Evolutionary conservation across 2,888 invertebrate species (phyloP), one percentile per base, ranked within the genome.

Genomic region (Dusona sp.): DNA sequence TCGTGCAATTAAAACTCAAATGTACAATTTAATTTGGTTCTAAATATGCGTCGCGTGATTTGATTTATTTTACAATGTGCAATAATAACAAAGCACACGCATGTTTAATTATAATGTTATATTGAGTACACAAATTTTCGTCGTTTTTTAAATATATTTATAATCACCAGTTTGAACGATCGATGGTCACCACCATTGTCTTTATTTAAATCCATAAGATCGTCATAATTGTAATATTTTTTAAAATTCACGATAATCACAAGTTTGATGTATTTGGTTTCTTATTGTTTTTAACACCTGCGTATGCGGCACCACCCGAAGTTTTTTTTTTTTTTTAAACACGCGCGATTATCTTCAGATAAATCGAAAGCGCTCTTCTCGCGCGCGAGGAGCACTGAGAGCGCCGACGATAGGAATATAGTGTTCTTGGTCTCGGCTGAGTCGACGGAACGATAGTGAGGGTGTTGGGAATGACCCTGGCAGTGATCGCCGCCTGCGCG

Each of bases 401-500:
- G 82, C 80, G 77, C 84, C 85, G 74, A 84, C 85, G 61, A 80
- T 74, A 79, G 83, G 87, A 83, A 73, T 78, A 83, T 57, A 86
- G 80, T 81, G 68, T 74, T 74, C 74, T 42, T 42, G 48, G 57
- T 57, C 57, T 61, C 61, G 42, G 61, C 25, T 70, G 72, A 74
- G 48, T 36, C 77, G 82, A 36, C 64, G 77, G 77, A 78, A 81
- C 78, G 67, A 74, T 79, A 86, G 86, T 89, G 86, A 82, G 87
- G 86, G 86, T 88, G 87, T 87, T 80, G 86, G 83, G 65, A 87
- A 87, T 92, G 93, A 93, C 94, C 93, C 93, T 94, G 94, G 94
- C 94, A 93, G 92, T 94, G 93, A 93, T 92, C 89, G 91, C 93
- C 94, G 94, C 94, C 94, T 94, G 94, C 94, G 94, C 94, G 91